A percentile compares a stretch with the other conserved stretches of the same genome.
Conservation (phyloP, 2,113 vertebrate species). For the Marcusenius ussheri region DNA sequence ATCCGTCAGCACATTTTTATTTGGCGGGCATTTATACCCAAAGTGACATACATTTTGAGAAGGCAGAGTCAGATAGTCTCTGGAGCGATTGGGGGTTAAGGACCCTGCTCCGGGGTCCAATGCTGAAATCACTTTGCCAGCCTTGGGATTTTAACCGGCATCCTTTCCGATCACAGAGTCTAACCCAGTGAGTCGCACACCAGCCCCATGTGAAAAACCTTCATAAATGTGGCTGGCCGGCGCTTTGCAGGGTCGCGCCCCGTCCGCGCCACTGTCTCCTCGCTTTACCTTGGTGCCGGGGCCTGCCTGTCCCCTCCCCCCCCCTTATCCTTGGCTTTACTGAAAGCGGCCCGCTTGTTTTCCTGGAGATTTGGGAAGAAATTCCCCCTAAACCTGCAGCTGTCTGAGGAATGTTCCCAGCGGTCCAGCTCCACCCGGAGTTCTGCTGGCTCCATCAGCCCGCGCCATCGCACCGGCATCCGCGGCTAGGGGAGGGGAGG, state of each 20-base stretch:
- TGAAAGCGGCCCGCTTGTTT: conserved; percentile 54
- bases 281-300: conserved; percentile 40
- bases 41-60: background rate
- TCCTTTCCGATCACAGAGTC: background rate
- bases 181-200: background rate
- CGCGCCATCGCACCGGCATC: conserved; percentile 28
- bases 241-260: conserved; percentile 25
- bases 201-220: background rate
- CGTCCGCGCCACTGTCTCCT: conserved; percentile 43
- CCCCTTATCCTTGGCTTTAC: conserved; percentile 31
- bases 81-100: background rate
- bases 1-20: background rate
- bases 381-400: conserved; percentile 65
- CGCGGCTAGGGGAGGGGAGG: conserved; percentile 32
- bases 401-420: conserved; percentile 59
- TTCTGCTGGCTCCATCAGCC: conserved; percentile 49
- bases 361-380: conserved; percentile 56
- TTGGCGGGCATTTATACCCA: background rate
- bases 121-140: background rate
- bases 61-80: background rate
- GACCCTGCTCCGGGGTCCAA: background rate
- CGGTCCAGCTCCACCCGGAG: conserved; percentile 39
- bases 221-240: background rate
- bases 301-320: background rate
- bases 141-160: background rate